phyloP scores from a whole-genome alignment of 2,888 invertebrate species.

The Sarcophaga rosellei region DNA sequence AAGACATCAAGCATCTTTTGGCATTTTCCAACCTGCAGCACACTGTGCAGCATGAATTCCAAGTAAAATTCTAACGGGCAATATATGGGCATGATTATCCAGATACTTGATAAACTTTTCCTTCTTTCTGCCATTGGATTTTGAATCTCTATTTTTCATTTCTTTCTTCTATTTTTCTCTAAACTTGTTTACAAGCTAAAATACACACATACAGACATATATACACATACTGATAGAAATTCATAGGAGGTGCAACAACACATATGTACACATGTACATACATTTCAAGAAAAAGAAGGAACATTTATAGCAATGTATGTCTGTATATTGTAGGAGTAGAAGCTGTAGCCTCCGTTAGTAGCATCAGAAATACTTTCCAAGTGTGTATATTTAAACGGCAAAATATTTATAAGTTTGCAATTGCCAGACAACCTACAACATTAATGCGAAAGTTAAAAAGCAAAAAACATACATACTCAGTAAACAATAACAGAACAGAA shows the following conservation, averaged over 20 bases:
- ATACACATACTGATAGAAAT: too few relatives aligned
- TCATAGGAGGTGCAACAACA: background rate
- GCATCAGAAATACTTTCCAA: background rate
- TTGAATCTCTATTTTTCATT: background rate
- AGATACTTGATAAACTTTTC: constrained; percentile 60
- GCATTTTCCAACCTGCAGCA: background rate
- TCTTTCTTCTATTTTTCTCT: constrained; percentile 19
- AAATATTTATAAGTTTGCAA: constrained; percentile 59
- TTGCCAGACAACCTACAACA: constrained; percentile 54
- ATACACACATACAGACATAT: background rate
- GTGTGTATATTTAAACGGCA: constrained; percentile 44
- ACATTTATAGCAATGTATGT: background rate
- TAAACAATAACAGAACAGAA: background rate
- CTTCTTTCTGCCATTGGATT: constrained; percentile 4
- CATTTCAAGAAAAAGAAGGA: background rate
- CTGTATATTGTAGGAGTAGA: constrained; percentile 5
- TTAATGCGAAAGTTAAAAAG: constrained; percentile 26
- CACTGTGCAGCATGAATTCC: constrained; percentile 25
- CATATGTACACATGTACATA: background rate
- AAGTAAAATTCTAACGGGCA: constrained; percentile 32
- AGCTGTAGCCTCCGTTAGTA: background rate
- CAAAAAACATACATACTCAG: constrained; percentile 7
- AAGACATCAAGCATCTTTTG: too few relatives aligned
- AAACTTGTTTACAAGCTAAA: constrained; percentile 56
- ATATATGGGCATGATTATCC: constrained; percentile 53